phyloP scores from a whole-genome alignment of 2,113 vertebrate genomes.

The Sander lucioperca region DNA sequence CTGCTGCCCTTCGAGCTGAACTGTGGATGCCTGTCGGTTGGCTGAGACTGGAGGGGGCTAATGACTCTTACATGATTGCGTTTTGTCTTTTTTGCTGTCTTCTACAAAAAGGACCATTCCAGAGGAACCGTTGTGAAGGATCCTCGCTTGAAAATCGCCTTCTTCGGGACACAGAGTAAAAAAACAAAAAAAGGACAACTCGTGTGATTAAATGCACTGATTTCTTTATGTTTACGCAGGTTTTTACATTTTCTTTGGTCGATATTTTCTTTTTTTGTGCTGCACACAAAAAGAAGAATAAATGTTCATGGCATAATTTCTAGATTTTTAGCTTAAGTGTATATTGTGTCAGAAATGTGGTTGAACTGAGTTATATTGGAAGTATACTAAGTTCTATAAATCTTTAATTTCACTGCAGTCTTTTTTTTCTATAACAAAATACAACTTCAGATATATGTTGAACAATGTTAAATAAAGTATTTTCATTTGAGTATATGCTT shows the following conservation, averaged over 20 bases:
- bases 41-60: slow-evolving; percentile 33
- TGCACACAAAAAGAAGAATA: slow-evolving; percentile 25
- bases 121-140: slow-evolving; percentile 41
- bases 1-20: slow-evolving; percentile 57
- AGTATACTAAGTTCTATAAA: slow-evolving; percentile 12
- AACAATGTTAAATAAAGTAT: background rate
- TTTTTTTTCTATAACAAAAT: slow-evolving; percentile 22
- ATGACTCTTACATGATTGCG: slow-evolving; percentile 74
- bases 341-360: slow-evolving; percentile 48
- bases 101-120: slow-evolving; percentile 59
- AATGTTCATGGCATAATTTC: slow-evolving; percentile 20
- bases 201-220: slow-evolving; percentile 51
- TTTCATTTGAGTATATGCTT: slow-evolving; percentile 24
- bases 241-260: background rate
- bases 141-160: slow-evolving; percentile 39
- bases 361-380: slow-evolving; percentile 33
- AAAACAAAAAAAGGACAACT: slow-evolving; percentile 13
- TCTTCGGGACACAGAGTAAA: slow-evolving; percentile 54
- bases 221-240: slow-evolving; percentile 34
- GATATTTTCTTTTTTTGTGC: slow-evolving; percentile 7
- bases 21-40: slow-evolving; percentile 29
- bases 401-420: slow-evolving; percentile 18
- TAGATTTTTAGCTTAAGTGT: slow-evolving; percentile 35
- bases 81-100: slow-evolving; percentile 57
- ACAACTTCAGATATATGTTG: background rate